phyloP scores from a whole-genome alignment of 2,797 vertebrate genomes.

The Gymnothorax reevesii region DNA sequence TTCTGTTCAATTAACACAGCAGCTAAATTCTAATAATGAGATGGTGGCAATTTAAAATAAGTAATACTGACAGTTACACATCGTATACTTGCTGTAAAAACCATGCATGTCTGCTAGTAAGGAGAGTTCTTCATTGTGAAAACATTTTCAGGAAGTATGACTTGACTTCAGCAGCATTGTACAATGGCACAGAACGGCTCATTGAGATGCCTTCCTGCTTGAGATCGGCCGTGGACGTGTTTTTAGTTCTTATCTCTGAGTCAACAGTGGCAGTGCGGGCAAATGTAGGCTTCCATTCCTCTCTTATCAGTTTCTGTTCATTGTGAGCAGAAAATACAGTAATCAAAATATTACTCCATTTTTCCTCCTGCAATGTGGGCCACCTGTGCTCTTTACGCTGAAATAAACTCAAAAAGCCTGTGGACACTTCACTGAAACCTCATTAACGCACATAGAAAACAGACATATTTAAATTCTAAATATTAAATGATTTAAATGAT shows the following conservation, averaged over 20 bases:
- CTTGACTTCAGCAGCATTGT: background rate
- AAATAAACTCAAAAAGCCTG: conserved; percentile 4
- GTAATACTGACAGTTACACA: conserved; percentile 25
- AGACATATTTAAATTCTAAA: no score
- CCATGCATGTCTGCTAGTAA: background rate
- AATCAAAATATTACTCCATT: conserved; percentile 46
- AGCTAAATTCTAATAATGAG: background rate
- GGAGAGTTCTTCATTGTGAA: background rate
- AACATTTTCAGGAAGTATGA: background rate
- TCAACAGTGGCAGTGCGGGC: conserved; percentile 42
- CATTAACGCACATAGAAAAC: no score
- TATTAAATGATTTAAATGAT: no score
- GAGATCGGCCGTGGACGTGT: background rate
- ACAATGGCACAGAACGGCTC: no score
- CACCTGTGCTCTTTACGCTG: conserved; percentile 43
- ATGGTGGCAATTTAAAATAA: conserved; percentile 27
- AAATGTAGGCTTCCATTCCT: conserved; percentile 40
- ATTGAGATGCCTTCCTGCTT: background rate
- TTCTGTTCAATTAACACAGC: conserved; percentile 14
- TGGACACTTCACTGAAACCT: no score
- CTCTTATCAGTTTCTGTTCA: conserved; percentile 54
- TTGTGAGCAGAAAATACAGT: conserved; percentile 46
- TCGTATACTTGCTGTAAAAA: background rate
- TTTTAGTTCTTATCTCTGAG: conserved; percentile 52
- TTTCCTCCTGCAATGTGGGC: conserved; percentile 40